Evolutionary conservation across 2,888 invertebrate genomes (phyloP).

Genomic region (Herminia tarsipennalis): DNA sequence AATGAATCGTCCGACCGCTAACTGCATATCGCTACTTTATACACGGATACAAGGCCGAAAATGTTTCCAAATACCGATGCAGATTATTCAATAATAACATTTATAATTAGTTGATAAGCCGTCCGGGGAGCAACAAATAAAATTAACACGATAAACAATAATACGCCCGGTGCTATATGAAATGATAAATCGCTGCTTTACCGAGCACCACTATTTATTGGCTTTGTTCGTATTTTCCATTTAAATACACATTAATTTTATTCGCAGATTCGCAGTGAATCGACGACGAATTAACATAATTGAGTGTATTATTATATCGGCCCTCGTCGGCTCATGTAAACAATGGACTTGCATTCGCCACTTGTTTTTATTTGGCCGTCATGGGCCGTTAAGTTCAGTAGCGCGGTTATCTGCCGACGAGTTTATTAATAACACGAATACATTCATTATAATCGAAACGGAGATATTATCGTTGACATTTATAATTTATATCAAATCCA

Average conservation of each 20-base stretch:
- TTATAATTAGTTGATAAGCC: constrained; percentile 77
- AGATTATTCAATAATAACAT: constrained; percentile 72
- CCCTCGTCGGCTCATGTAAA: constrained; percentile 56
- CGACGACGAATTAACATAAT: constrained; percentile 80
- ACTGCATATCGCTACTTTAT: constrained; percentile 52
- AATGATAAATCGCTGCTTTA: constrained; percentile 77
- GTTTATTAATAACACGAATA: constrained; percentile 15
- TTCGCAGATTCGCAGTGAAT: constrained; percentile 80
- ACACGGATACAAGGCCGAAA: constrained; percentile 66
- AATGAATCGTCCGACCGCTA: constrained; percentile 59
- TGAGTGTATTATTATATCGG: constrained; percentile 73
- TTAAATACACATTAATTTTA: constrained; percentile 82
- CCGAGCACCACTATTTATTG: constrained; percentile 74
- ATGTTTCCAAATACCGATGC: constrained; percentile 72
- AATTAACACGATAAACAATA: constrained; percentile 82
- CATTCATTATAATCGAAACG: constrained; percentile 12
- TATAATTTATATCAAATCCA: constrained; percentile 13
- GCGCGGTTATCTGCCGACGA: constrained; percentile 12
- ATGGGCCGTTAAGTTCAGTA: constrained; percentile 24
- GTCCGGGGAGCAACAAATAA: constrained; percentile 73
- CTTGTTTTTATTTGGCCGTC: constrained; percentile 46
- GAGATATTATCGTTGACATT: constrained; percentile 20
- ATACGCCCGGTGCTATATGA: constrained; percentile 61
- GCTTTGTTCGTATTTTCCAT: constrained; percentile 78
- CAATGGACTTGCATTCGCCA: constrained; percentile 47